phyloP scores from a whole-genome alignment of 2,113 vertebrate genomes.

The Clinocottus analis region DNA sequence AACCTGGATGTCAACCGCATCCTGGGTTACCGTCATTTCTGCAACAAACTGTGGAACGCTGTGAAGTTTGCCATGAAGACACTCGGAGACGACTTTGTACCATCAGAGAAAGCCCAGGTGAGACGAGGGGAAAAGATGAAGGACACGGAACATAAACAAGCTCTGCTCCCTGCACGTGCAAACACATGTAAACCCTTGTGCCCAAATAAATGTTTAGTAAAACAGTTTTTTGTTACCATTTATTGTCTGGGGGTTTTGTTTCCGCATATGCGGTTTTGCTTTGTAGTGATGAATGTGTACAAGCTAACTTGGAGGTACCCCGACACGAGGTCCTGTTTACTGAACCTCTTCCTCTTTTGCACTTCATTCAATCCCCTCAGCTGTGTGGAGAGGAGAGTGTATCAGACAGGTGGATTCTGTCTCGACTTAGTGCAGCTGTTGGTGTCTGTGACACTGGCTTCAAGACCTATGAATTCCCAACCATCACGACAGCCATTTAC shows the following conservation, averaged over 20 bases:
- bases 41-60: constrained; percentile 96
- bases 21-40: constrained; percentile 93
- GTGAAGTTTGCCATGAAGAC: constrained; percentile 91
- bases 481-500: constrained; percentile 88
- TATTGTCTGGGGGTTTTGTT: constrained; percentile 14
- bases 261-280: not conserved
- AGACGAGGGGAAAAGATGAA: constrained; percentile 37
- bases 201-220: not conserved
- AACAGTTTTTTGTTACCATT: not conserved
- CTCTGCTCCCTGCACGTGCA: not conserved
- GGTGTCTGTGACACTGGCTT: constrained; percentile 84
- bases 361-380: constrained; percentile 62
- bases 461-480: constrained; percentile 88
- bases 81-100: constrained; percentile 87
- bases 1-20: constrained; percentile 95
- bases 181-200: not conserved
- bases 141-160: not conserved
- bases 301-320: not conserved
- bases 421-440: constrained; percentile 87
- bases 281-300: constrained; percentile 10
- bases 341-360: constrained; percentile 6
- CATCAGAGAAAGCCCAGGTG: constrained; percentile 83
- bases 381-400: constrained; percentile 84
- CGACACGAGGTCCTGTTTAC: constrained; percentile 1
- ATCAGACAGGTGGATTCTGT: constrained; percentile 90